A percentile compares a stretch with the other conserved stretches of the same genome.
phyloP scores from a whole-genome alignment of 1,140 invertebrate species.

The Archivesica marissinica region DNA sequence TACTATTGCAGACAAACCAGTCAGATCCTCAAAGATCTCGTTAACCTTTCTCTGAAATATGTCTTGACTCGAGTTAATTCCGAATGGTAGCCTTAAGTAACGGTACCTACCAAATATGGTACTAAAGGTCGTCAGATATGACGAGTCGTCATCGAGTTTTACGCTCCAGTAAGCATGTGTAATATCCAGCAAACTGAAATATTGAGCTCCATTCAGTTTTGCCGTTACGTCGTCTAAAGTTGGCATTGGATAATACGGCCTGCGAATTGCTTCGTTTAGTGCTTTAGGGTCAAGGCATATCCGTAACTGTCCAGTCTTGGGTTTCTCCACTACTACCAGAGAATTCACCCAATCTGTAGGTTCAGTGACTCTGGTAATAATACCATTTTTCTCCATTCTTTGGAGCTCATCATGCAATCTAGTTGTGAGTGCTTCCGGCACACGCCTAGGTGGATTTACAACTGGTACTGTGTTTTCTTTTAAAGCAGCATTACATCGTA shows the following conservation, averaged over 20 bases:
- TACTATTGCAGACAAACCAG: conserved; percentile 4
- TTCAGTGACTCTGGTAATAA: conserved; percentile 55
- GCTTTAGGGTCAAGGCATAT: conserved; percentile 28
- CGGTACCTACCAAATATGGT: conserved; percentile 28
- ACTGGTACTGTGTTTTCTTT: conserved; percentile 51
- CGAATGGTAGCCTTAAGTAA: conserved; percentile 63
- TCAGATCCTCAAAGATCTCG: conserved; percentile 13
- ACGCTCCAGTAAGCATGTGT: conserved; percentile 46
- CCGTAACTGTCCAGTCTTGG: conserved; percentile 38
- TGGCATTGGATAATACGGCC: conserved; percentile 31
- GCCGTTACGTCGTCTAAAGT: conserved; percentile 41
- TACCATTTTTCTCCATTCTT: conserved; percentile 42
- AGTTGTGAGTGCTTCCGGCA: conserved; percentile 55
- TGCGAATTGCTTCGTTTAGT: conserved; percentile 9
- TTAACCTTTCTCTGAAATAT: conserved; percentile 1
- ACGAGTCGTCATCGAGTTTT: conserved; percentile 70
- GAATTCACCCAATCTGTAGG: conserved; percentile 67
- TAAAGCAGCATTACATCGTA: too few relatives aligned
- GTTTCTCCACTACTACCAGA: conserved; percentile 50
- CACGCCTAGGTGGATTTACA: conserved; percentile 43
- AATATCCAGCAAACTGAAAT: conserved; percentile 18
- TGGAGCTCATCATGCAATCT: conserved; percentile 66
- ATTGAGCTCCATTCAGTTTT: conserved; percentile 1
- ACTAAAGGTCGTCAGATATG: conserved; percentile 38
- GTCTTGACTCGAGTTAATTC: conserved; percentile 57